Base-by-base conservation (phyloP, 2,113 vertebrate species). In the Scomber colias region DNA sequence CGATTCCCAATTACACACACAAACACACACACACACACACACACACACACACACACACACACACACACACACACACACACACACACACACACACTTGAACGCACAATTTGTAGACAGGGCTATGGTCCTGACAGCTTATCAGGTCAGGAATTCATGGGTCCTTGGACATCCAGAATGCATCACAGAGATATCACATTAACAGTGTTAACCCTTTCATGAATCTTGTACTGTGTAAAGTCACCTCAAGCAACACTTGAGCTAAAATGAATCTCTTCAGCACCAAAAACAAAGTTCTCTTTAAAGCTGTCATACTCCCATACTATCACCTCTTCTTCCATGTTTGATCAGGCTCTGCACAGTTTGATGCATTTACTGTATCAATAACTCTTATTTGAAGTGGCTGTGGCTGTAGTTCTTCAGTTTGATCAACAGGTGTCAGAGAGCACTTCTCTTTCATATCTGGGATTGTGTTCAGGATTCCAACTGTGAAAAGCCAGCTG, bases 361-460 rank as follows among this genome's bases (percentile, higher is more conserved):
- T 53, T 66, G 56, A 70, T 60, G 40, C 45, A 51, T 63, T 77
- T 35, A 69, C 30, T 45, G n/a, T 67, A 71, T 71, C 71, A 60
- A 72, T 60, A 48, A 24, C 53, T 44, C 15, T 77, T 62, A 51
- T 75, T 30, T 59, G 71, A 63, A 24, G 45, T 13, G 54, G 68
- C 68, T 93, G 84, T 62, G 54, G 68, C 68, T 93, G 84, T 62
- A 91, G 64, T 89, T 88, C 75, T 79, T 50, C 14, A 21, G 48
- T 86, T 46, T 69, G 49, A 89, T 89, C 93, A 93, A 82, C 87
- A 93, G 92, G 84, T 91, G 91, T 89, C 85, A 87, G 80, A 53
- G 78, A 81, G 65, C 66, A 48, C 81, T 55, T 53, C 90, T 72
- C 80, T 85, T 83, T 89, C 65, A 85, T 70, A 67, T 76, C 44